phyloP scores from a whole-genome alignment of 1,140 invertebrate species.

The Neodiprion lecontei region DNA sequence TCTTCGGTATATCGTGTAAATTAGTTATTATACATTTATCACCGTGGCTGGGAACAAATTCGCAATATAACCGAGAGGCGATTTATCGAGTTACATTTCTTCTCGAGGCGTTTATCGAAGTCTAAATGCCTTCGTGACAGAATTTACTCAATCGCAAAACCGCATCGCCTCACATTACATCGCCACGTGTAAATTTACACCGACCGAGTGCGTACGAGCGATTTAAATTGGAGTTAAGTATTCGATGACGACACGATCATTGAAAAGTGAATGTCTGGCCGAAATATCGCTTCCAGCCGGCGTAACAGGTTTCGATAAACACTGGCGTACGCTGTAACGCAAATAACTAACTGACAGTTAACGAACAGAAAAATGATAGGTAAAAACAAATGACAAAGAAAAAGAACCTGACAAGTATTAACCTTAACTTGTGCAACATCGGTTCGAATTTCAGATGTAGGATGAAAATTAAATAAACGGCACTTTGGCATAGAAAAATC shows the following conservation, averaged over 20 bases:
- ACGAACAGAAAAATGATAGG: not conserved
- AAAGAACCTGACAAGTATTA: not conserved
- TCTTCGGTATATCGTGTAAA: too few species aligned
- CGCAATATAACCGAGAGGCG: not conserved
- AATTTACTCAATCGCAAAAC: too few species aligned
- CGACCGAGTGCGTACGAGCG: not conserved
- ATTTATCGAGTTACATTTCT: not conserved
- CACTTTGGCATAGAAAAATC: not conserved
- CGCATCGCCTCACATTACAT: too few species aligned
- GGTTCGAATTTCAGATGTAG: not conserved
- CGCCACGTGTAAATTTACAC: not conserved
- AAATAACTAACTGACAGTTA: not conserved
- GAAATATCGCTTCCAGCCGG: not conserved
- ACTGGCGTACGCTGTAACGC: not conserved
- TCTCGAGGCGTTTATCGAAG: not conserved
- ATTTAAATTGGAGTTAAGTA: not conserved
- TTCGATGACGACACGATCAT: not conserved
- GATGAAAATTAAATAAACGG: not conserved
- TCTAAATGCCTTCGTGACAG: not conserved
- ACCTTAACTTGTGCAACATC: not conserved
- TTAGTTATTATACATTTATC: too few species aligned
- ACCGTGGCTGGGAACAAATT: too few species aligned
- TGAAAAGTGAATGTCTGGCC: slow-evolving; percentile 1
- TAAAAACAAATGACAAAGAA: not conserved
- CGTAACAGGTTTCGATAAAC: not conserved